These are phyloP conservation scores for Watersipora subatra DNA, from an alignment of 1,140 invertebrate genomes.

Conservation along the genomic window DNA sequence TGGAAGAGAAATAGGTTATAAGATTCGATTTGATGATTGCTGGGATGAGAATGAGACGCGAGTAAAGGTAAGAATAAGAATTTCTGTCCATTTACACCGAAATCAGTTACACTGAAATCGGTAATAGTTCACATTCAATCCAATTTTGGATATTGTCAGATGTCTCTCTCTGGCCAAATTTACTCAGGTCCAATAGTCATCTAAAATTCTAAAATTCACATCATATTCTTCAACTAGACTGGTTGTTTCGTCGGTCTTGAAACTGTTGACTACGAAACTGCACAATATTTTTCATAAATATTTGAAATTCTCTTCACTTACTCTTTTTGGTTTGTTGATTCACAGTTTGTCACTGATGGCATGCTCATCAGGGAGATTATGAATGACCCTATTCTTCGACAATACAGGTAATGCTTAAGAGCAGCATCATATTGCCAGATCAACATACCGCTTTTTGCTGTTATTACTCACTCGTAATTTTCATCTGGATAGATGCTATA, in stretches of 20 bases:
- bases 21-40: slow-evolving; percentile 77
- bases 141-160: too few species aligned
- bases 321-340: slow-evolving; percentile 18
- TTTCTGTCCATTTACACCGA: too few species aligned
- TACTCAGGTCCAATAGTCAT: too few species aligned
- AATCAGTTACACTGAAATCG: too few species aligned
- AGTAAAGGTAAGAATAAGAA: slow-evolving; percentile 59
- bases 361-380: slow-evolving; percentile 87
- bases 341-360: slow-evolving; percentile 87
- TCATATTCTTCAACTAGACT: too few species aligned
- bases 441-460: neutral
- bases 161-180: too few species aligned
- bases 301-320: too few species aligned
- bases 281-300: too few species aligned
- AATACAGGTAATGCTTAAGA: slow-evolving; percentile 50
- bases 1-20: slow-evolving; percentile 77
- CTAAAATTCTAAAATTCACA: too few species aligned
- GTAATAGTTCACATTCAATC: slow-evolving; percentile 4
- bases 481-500: neutral
- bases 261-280: too few species aligned
- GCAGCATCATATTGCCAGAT: neutral
- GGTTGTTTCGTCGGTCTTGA: too few species aligned
- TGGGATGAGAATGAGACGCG: slow-evolving; percentile 53
- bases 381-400: slow-evolving; percentile 73
- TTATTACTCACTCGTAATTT: neutral